Percentiles rank a stretch among this genome's conserved stretches.
These are phyloP conservation scores for Ceratosolen fusciceps DNA, from an alignment of 1,140 invertebrate species.

Conservation along the genomic window DNA sequence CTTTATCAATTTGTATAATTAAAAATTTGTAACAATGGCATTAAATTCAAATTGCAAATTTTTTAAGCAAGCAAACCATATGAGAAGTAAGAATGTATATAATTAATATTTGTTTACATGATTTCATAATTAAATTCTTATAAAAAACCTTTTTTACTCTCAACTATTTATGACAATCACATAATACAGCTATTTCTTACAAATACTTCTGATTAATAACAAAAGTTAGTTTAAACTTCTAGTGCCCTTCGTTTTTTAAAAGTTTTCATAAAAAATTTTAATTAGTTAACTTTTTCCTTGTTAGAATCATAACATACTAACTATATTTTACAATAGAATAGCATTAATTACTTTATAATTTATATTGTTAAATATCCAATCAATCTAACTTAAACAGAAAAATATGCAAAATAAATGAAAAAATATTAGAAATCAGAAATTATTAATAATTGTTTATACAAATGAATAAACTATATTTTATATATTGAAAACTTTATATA, in stretches of 20 bases:
- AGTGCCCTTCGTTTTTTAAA: constrained; percentile 5
- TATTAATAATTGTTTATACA: neutral
- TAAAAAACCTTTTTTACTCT: constrained; percentile 10
- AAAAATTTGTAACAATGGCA: neutral
- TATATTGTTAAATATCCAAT: constrained; percentile 38
- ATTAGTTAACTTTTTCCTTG: constrained; percentile 5
- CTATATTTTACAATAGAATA: constrained; percentile 41
- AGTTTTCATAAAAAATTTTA: constrained; percentile 27
- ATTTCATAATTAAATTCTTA: constrained; percentile 15
- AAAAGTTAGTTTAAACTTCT: constrained; percentile 23
- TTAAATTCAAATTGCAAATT: constrained; percentile 3
- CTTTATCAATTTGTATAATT: neutral
- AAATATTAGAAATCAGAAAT: constrained; percentile 20
- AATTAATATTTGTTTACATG: constrained; percentile 15
- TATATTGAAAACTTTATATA: neutral
- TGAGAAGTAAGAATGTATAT: constrained; percentile 1
- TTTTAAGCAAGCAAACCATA: constrained; percentile 16
- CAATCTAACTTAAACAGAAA: constrained; percentile 37
- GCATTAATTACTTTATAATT: constrained; percentile 28
- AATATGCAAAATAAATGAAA: neutral
- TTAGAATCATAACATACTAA: constrained; percentile 35
- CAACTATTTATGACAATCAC: neutral
- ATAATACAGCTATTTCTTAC: constrained; percentile 25
- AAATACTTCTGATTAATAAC: constrained; percentile 22
- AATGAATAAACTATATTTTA: neutral